Percentiles rank a stretch among this genome's conserved stretches.
phyloP scores from a whole-genome alignment of 1,140 invertebrate genomes.

The Hetaerina americana region DNA sequence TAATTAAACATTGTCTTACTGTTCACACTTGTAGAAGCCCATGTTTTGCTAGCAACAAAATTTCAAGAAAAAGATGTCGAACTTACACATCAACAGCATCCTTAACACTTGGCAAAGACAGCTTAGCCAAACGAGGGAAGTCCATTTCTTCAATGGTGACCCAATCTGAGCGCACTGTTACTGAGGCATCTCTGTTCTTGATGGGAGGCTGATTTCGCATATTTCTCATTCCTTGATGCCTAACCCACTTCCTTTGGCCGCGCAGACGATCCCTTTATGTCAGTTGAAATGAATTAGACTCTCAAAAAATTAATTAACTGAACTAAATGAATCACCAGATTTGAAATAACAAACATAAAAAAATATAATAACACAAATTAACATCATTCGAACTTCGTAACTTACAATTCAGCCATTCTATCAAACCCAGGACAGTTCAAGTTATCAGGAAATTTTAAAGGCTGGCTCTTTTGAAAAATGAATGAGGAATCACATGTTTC shows the following conservation, averaged over 20 bases:
- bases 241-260: constrained; percentile 67
- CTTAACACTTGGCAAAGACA: constrained; percentile 77
- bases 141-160: constrained; percentile 98
- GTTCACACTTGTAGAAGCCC: background rate
- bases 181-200: constrained; percentile 94
- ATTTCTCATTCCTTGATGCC: constrained; percentile 60
- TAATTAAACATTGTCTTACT: background rate
- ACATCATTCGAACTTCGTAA: background rate
- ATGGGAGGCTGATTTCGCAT: constrained; percentile 63
- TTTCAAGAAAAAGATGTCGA: too few relatives aligned
- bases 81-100: constrained; percentile 60
- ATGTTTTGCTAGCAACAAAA: too few relatives aligned
- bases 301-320: background rate
- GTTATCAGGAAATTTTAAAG: too few relatives aligned
- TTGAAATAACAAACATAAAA: background rate
- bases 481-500: too few relatives aligned
- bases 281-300: background rate
- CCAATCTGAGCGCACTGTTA: constrained; percentile 94
- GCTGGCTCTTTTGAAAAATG: too few relatives aligned
- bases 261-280: constrained; percentile 42
- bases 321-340: constrained; percentile 20
- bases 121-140: constrained; percentile 84
- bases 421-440: too few relatives aligned
- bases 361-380: background rate
- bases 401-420: too few relatives aligned